These are phyloP conservation scores for Tachina grossa DNA, from an alignment of 2,888 invertebrate genomes.

Conservation along the genomic window DNA sequence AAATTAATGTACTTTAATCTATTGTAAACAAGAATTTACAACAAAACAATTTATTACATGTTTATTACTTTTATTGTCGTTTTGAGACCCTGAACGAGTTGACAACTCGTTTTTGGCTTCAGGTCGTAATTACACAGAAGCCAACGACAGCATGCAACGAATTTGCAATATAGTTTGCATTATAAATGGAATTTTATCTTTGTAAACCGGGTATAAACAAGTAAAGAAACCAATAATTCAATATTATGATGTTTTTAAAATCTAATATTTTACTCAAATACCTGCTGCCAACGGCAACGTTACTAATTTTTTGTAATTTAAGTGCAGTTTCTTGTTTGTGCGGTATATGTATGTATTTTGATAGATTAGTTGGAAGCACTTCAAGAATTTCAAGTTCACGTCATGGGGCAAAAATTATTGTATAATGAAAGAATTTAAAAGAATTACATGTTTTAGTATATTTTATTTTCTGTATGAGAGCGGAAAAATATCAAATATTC, in stretches of 20 bases:
- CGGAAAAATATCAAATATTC: conserved; percentile 5
- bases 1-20: conserved; percentile 8
- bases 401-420: conserved; percentile 23
- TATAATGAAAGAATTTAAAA: conserved; percentile 8
- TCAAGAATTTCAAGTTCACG: conserved; percentile 66
- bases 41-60: conserved; percentile 12
- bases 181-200: conserved; percentile 47
- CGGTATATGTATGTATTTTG: conserved; percentile 29
- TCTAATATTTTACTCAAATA: background rate
- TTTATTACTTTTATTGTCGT: background rate
- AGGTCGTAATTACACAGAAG: conserved; percentile 53
- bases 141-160: conserved; percentile 5
- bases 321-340: background rate
- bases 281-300: conserved; percentile 8
- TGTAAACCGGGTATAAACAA: conserved; percentile 7
- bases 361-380: conserved; percentile 28
- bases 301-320: conserved; percentile 1
- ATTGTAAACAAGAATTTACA: conserved; percentile 3
- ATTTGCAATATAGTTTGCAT: background rate
- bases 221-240: conserved; percentile 18
- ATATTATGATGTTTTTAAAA: background rate
- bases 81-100: conserved; percentile 50
- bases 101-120: conserved; percentile 56
- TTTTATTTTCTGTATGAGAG: conserved; percentile 16
- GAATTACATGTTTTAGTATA: background rate